phyloP scores from a whole-genome alignment of 1,140 invertebrate species.

The Drosophila lacteicornis region DNA sequence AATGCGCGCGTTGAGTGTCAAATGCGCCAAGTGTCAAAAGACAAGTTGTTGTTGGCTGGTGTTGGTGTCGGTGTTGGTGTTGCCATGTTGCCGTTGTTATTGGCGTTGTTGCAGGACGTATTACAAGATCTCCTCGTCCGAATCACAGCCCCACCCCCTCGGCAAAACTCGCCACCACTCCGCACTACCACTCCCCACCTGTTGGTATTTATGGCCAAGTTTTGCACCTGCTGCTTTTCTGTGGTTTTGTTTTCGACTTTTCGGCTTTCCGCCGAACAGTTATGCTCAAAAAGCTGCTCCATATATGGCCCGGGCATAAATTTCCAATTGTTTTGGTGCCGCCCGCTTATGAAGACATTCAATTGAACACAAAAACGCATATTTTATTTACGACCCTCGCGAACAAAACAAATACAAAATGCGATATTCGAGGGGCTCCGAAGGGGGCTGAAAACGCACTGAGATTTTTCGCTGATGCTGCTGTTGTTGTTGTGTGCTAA shows the following conservation, averaged over 20 bases:
- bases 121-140: slow-evolving; percentile 44
- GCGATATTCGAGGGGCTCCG: background rate
- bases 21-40: slow-evolving; percentile 83
- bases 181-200: background rate
- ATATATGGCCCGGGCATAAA: slow-evolving; percentile 77
- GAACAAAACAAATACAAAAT: slow-evolving; percentile 62
- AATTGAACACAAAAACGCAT: slow-evolving; percentile 68
- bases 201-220: slow-evolving; percentile 36
- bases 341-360: slow-evolving; percentile 81
- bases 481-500: slow-evolving; percentile 70
- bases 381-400: slow-evolving; percentile 77
- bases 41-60: slow-evolving; percentile 59
- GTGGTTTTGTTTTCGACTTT: slow-evolving; percentile 52
- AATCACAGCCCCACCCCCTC: slow-evolving; percentile 5
- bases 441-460: slow-evolving; percentile 53
- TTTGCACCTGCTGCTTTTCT: slow-evolving; percentile 48
- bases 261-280: slow-evolving; percentile 66
- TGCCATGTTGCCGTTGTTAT: slow-evolving; percentile 45
- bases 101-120: slow-evolving; percentile 52
- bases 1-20: slow-evolving; percentile 84
- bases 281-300: slow-evolving; percentile 54
- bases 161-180: background rate
- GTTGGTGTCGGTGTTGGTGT: slow-evolving; percentile 39
- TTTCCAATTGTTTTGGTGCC: slow-evolving; percentile 78
- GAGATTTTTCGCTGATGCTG: slow-evolving; percentile 51